Evolutionary conservation across 23 tunicate genomes (phyloP), one percentile per base, ranked within the genome.

Genomic region (Ciona savignyi): DNA sequence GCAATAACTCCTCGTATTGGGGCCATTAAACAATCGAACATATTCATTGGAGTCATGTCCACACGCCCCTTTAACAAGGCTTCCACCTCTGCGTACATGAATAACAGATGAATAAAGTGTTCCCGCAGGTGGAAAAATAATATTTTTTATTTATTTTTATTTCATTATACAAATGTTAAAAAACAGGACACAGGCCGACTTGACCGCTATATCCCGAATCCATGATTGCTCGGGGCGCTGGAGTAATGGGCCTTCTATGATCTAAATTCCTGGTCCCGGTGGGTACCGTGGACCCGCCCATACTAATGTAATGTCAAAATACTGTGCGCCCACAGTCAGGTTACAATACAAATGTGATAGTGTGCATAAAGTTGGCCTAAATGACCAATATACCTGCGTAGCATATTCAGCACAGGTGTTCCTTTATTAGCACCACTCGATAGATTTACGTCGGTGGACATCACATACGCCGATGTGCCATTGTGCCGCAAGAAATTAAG

Each of bases 401-500:
- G 27, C 77, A 60, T 56, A 28, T 56, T 24, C 11, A 66, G 51
- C 6, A 73, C 77, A 28, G 28, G 51, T 26, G 51, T 31, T 20
- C 77, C 77, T 51, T 61, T 28, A 4, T 27, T 33, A 2, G 71
- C 23, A 2, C 82, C 86, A 11, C 35, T 77, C 0, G 81, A 80
- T 23, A 88, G 51, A 77, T 88, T 87, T 9, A 88, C 33, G 60
- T 88, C 95, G 42, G 87, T 67, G 22, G 95, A 70, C 24, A 76
- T 85, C 56, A 85, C 85, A 70, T 70, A 77, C 21, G 68, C 28
- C 19, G 80, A 69, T 4, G 65, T 65, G 22, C 33, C 48, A 24
- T 31, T 32, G 24, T 27, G 68, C 19, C 33, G n/a, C 26, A 80
- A 70, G 2, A 80, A n/a, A n/a, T n/a, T 30, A 68, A 86, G 26